phyloP scores from a whole-genome alignment of 2,797 vertebrate genomes.

The Danio jaintianensis region DNA sequence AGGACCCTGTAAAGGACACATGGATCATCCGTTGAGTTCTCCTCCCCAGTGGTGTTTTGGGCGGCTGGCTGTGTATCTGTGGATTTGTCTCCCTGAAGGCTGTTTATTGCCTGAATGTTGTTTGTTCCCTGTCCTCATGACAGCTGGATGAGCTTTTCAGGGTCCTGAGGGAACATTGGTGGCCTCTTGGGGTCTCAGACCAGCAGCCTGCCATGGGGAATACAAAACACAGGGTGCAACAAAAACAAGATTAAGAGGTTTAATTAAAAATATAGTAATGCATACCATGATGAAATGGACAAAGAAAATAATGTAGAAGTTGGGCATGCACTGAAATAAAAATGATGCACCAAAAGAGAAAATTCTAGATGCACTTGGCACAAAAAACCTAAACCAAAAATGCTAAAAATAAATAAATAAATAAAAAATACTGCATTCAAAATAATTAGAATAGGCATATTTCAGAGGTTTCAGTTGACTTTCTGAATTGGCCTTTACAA shows the following conservation, averaged over 20 bases:
- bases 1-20: not conserved
- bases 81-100: constrained; percentile 5
- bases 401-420: no score
- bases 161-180: not conserved
- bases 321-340: no score
- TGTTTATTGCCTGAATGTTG: constrained; percentile 14
- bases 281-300: not conserved
- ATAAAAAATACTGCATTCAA: no score
- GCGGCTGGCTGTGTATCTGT: not conserved
- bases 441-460: no score
- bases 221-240: not conserved
- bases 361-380: no score
- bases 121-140: constrained; percentile 5
- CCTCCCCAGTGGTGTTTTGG: constrained; percentile 18
- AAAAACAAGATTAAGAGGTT: constrained; percentile 10
- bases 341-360: no score
- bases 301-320: not conserved
- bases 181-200: constrained; percentile 1
- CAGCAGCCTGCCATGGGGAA: not conserved
- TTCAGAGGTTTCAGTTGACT: no score
- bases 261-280: not conserved
- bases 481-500: no score
- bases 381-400: no score
- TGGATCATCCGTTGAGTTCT: constrained; percentile 14
- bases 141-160: constrained; percentile 14